Conservation (phyloP, 2,113 vertebrate species). For the Gorsachius goisagi region DNA sequence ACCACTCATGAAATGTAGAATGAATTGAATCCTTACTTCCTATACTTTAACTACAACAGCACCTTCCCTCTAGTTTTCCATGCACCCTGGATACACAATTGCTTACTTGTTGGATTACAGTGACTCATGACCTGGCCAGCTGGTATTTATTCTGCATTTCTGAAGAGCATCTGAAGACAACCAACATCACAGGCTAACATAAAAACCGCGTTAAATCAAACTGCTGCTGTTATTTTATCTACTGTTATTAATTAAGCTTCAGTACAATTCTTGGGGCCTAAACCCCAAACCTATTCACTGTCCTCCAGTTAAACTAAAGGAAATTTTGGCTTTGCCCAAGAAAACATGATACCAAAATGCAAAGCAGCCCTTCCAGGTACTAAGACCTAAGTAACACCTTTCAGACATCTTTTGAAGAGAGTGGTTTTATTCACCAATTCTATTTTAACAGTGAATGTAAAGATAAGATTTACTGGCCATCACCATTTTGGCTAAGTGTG, state of each 20-base stretch:
- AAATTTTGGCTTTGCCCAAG: neutral
- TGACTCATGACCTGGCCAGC: neutral
- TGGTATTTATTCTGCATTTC: neutral
- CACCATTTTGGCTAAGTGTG: neutral
- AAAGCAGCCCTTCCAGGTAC: neutral
- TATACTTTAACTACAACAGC: neutral
- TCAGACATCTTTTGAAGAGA: neutral
- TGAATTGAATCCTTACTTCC: neutral
- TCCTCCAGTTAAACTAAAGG: neutral
- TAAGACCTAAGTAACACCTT: neutral
- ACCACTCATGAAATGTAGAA: neutral
- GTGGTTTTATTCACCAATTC: neutral
- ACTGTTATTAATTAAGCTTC: neutral
- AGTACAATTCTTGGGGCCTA: neutral
- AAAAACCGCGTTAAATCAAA: neutral
- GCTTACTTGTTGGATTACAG: neutral
- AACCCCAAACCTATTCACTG: neutral
- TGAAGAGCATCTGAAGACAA: slow-evolving; percentile 5
- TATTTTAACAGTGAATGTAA: neutral
- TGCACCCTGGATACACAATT: neutral
- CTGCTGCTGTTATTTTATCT: neutral
- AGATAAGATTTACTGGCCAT: neutral
- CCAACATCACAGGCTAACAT: neutral
- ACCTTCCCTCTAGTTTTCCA: neutral
- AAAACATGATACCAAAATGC: neutral